Evolutionary conservation across 2,797 vertebrate species (phyloP), one percentile per base, ranked within the genome.

Genomic region (Phoebastria nigripes): DNA sequence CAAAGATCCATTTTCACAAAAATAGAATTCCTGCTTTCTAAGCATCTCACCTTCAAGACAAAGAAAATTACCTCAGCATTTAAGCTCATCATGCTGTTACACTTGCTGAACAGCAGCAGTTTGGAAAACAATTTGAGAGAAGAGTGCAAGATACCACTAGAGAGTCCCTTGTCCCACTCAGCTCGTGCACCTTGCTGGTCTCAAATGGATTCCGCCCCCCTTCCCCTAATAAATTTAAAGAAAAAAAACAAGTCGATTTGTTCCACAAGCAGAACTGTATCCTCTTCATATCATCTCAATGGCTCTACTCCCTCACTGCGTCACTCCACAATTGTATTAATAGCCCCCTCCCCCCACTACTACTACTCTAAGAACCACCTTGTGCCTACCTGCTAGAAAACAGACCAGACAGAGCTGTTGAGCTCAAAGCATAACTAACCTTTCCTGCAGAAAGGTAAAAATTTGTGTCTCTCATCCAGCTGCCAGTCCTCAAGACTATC

Each of bases 1-100:
- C 37, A 90, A 89, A 90, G 71, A 95, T 67, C 12, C 3, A 20
- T 61, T 94, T 83, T 37, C 37, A 66, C 29, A 89, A 66, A 95
- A 92, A 89, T 4, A 87, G 81, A 89, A 82, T 76, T 89, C 71
- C 37, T 74, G 24, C 83, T 89, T 95, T 86, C 93, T 87, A 94
- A 71, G 83, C 86, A 93, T 65, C 71, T 94, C 49, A 61, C 66
- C 66, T 92, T 44, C 44, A 67, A 82, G 76, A 77, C 33, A 59
- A 73, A 55, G 56, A 74, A 58, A 33, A 18, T 11, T 9, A 79
- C 20, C 20, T 77, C 44, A 87, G 51, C 18, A 21, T 72, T 93
- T 71, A 77, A 87, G n/a, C n/a, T 90, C 31, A 82, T 24, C 14
- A 12, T 42, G 24, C n/a, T 89, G 29, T 47, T 94, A 77, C 35